Percentiles rank a stretch among this genome's conserved stretches.
Evolutionary conservation across 2,888 invertebrate species (phyloP).

Genomic region (Chloroclysta siterata): DNA sequence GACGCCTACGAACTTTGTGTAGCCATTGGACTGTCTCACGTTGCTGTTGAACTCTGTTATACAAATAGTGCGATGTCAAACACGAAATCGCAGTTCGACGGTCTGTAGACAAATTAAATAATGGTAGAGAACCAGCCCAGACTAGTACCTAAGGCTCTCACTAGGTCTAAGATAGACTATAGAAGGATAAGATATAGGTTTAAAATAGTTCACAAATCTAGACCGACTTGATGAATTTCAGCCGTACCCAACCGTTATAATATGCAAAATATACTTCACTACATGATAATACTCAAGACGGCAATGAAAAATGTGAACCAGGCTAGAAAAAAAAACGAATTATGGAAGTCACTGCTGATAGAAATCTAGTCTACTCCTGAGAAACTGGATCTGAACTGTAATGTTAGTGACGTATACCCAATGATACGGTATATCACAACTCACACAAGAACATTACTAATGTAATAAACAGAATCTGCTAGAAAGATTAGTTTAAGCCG

Average conservation of each 20-base stretch:
- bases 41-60: conserved; percentile 6
- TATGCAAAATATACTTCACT: too few relatives aligned
- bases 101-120: conserved; percentile 15
- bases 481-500: conserved; percentile 59
- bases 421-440: conserved; percentile 11
- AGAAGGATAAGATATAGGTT: neutral
- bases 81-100: conserved; percentile 16
- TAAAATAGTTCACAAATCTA: too few relatives aligned
- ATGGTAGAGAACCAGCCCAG: neutral
- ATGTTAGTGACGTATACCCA: too few relatives aligned
- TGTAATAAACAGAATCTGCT: conserved; percentile 47
- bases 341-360: too few relatives aligned
- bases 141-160: neutral
- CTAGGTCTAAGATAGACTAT: neutral
- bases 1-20: conserved; percentile 37
- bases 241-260: too few relatives aligned
- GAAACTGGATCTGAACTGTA: too few relatives aligned
- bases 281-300: too few relatives aligned
- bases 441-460: conserved; percentile 26
- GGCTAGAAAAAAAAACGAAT: too few relatives aligned
- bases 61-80: conserved; percentile 5
- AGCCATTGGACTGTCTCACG: conserved; percentile 11
- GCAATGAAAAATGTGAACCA: too few relatives aligned
- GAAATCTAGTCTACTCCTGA: too few relatives aligned
- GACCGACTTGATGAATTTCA: too few relatives aligned